Base-by-base conservation (phyloP, 1,140 invertebrate species). In the Acyrthosiphon pisum region DNA sequence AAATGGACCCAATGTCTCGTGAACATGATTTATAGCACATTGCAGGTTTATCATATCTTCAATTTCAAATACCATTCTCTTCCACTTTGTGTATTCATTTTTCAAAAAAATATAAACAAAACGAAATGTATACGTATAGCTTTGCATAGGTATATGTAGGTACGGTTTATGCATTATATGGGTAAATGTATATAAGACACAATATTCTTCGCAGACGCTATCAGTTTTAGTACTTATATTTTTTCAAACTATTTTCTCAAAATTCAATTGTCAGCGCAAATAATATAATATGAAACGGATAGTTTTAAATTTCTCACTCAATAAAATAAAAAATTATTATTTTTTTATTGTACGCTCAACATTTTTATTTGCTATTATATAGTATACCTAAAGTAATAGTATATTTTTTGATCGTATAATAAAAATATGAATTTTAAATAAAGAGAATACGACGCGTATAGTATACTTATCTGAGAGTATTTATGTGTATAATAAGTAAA, bases 71-170 rank as follows among this genome's bases (percentile, higher is more conserved):
- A 89, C 35, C 9, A 53, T 56, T 81, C 76, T 23, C 48, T 50
- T 81, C 37, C 76, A 81, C 83, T 92, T 92, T 83, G 26, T 81
- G 26, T n/a, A 92, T 81, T 50, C 76, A 92, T 92, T 92, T 50
- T 50, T 91, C 44, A 91, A 92, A 92, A 50, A 83, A 37, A 46
- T 44, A 4, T 20, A 35, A 22, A 83, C 35, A 8, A 84, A 41
- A 41, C 23, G 4, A 44, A 46, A 86, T 86, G 26, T 84, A 83
- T 9, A 41, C 7, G 44, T 35, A 41, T 41, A 41, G 2, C 20
- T 22, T 23, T 7, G n/a, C n/a, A 37, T 37, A 83, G 35, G 7
- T 83, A 37, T 18, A 9, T 37, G 30, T 81, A 30, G 0, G 14
- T 81, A 30, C 9, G 14, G 48, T 53, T 7, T 35, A 37, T 22